Evolutionary conservation across 2,888 invertebrate genomes (phyloP).

Genomic region (Ectemnius continuus): DNA sequence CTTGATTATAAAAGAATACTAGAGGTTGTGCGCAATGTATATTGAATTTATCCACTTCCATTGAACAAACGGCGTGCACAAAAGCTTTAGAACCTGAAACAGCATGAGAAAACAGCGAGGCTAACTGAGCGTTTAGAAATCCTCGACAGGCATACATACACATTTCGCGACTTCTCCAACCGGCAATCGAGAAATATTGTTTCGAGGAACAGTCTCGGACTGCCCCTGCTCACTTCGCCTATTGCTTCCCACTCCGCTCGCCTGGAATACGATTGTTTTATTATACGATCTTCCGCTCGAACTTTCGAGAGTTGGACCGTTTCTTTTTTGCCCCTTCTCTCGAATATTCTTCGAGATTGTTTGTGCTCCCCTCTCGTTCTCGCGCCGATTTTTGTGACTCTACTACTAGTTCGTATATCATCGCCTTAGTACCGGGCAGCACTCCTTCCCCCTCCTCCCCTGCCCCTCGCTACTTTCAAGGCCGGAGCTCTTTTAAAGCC

Average conservation of each 20-base stretch:
- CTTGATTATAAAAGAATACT: no score
- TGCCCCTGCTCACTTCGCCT: slow-evolving; percentile 42
- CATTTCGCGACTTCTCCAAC: slow-evolving; percentile 7
- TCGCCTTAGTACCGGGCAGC: slow-evolving; percentile 42
- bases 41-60: no score
- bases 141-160: no score
- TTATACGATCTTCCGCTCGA: slow-evolving; percentile 67
- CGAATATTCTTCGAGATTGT: background rate
- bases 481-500: slow-evolving; percentile 17
- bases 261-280: slow-evolving; percentile 72
- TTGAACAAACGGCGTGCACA: no score
- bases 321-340: background rate
- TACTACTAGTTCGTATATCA: slow-evolving; percentile 54
- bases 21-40: no score
- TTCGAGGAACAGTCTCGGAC: slow-evolving; percentile 57
- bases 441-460: no score
- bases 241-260: slow-evolving; percentile 64
- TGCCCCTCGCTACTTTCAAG: no score
- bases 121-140: no score
- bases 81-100: no score
- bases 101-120: no score
- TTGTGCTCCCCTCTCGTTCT: background rate
- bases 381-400: slow-evolving; percentile 21
- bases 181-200: slow-evolving; percentile 61
- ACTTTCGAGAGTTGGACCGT: slow-evolving; percentile 50